Base-by-base conservation (phyloP, 2,888 invertebrate genomes). In the Galerucella nymphaeae region DNA sequence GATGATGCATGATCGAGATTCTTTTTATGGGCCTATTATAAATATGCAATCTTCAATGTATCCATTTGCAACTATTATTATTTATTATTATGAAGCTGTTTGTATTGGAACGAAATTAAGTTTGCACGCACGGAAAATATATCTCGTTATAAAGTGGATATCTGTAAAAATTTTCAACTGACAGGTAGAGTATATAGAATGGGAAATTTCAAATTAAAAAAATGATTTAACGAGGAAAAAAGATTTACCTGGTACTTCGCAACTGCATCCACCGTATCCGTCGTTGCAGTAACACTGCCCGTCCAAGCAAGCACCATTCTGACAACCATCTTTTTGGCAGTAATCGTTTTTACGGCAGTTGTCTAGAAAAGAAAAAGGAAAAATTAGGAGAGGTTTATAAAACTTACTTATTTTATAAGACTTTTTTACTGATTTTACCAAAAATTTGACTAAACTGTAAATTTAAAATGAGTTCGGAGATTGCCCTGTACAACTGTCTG, bases 231-330 rank as follows among this genome's bases (percentile, higher is more conserved):
- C 18, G 16, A 55, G 10, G 14, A 13, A 18, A 55, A 14, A 23
- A 59, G 8, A 30, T 75, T 87, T 89, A 96, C 96, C 96, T 88
- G 93, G 93, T 87, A 95, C 95, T 90, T 96, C 95, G 87, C 97
- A 97, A 87, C 95, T 96, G 87, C 96, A 96, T 82, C 97, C 97
- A 79, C 96, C 96, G 86, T 91, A 97, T 82, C 97, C 97, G 87
- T 97, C 97, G 87, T 97, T 96, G 88, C 97, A 97, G 89, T 97
- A 95, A 89, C 97, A 97, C 87, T 95, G 95, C 85, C 94, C 93
- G 87, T 95, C 95, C 84, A 97, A 91, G 89, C 97, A 97, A 84
- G 93, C 96, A 86, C 97, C 97, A 87, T 97, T 96, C 87, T 93
- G 92, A 90, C 97, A 97, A 4, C 70, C 70, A 45, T 70, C 70